Percentiles rank a stretch among this genome's conserved stretches.
Evolutionary conservation across 2,888 invertebrate genomes (phyloP).

Genomic region (Fragum fragum): DNA sequence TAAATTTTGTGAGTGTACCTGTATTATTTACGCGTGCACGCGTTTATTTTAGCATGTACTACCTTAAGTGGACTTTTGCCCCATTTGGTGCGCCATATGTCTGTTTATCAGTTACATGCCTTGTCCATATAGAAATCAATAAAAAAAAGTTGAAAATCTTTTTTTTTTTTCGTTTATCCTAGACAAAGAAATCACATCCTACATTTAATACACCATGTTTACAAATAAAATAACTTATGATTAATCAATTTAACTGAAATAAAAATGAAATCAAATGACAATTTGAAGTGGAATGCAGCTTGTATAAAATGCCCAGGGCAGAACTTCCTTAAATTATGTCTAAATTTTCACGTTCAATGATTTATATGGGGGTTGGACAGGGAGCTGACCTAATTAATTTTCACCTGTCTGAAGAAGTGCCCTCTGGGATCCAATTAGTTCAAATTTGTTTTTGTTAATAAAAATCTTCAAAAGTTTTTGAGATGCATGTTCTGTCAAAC

Average conservation of each 20-base stretch:
- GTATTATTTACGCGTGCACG: too few species aligned
- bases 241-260: conserved; percentile 10
- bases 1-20: too few species aligned
- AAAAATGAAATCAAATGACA: conserved; percentile 17
- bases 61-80: too few species aligned
- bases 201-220: too few species aligned
- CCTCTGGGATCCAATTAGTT: conserved; percentile 51
- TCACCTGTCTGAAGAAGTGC: conserved; percentile 35
- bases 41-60: too few species aligned
- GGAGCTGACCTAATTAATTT: conserved; percentile 14
- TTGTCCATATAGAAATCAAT: too few species aligned
- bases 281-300: conserved; percentile 11
- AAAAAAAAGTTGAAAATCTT: too few species aligned
- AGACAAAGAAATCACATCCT: too few species aligned
- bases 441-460: conserved; percentile 58
- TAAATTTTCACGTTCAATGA: conserved; percentile 53
- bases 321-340: conserved; percentile 52
- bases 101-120: too few species aligned
- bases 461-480: conserved; percentile 30
- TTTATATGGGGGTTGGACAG: conserved; percentile 41
- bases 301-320: conserved; percentile 34
- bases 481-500: conserved; percentile 38
- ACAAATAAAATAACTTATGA: not conserved
- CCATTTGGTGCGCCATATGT: too few species aligned
- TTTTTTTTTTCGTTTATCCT: too few species aligned